phyloP scores from a whole-genome alignment of 2,113 vertebrate species.

The Cairina moschata region DNA sequence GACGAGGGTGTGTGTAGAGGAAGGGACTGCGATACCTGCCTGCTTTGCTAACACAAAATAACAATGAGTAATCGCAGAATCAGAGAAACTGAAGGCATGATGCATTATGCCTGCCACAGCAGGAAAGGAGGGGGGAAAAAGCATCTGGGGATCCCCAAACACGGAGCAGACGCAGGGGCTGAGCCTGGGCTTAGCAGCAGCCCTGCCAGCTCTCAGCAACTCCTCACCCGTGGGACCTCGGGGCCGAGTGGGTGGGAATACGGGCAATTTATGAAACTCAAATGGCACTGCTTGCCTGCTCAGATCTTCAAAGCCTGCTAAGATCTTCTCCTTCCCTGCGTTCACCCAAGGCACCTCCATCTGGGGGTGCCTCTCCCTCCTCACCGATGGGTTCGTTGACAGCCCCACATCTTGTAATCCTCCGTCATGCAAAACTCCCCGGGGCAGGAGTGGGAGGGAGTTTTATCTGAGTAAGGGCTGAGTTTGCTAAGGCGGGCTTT shows the following conservation, averaged over 20 bases:
- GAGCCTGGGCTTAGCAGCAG: not conserved
- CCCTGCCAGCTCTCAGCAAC: not conserved
- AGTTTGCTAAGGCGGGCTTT: slow-evolving; percentile 47
- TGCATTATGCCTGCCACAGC: not conserved
- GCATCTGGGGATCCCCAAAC: not conserved
- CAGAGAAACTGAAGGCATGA: slow-evolving; percentile 11
- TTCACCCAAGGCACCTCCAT: not conserved
- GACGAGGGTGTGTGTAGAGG: not conserved
- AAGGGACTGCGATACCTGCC: not conserved
- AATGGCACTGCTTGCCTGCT: not conserved
- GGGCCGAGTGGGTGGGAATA: not conserved
- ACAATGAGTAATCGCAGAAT: slow-evolving; percentile 6
- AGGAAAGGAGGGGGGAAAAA: not conserved
- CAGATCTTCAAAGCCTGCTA: not conserved
- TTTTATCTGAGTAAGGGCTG: slow-evolving; percentile 50
- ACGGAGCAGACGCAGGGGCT: fast-evolving
- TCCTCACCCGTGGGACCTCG: not conserved
- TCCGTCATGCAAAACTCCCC: slow-evolving; percentile 51
- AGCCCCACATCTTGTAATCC: not conserved
- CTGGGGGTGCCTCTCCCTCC: not conserved
- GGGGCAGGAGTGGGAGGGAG: slow-evolving; percentile 51
- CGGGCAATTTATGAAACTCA: not conserved
- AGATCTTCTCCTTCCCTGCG: not conserved
- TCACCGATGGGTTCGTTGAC: not conserved
- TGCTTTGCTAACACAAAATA: not conserved